Evolutionary conservation across 2,797 vertebrate genomes (phyloP).

Genomic region (Monodelphis domestica): DNA sequence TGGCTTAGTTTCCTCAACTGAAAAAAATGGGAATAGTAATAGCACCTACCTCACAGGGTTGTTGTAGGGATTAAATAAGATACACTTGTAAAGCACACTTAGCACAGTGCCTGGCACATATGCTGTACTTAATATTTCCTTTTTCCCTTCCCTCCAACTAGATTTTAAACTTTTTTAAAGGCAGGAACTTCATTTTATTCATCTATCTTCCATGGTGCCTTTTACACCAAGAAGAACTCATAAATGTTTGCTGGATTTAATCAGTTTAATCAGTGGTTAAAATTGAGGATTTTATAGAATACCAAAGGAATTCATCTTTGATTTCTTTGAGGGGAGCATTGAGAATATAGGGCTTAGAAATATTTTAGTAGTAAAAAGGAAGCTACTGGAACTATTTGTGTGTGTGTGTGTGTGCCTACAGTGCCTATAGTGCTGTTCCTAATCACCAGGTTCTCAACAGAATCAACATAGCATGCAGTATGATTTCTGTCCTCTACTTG

Average conservation of each 20-base stretch:
- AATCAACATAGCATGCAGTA: slow-evolving; percentile 5
- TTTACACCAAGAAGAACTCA: neutral
- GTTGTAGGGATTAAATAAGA: neutral
- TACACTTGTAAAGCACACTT: neutral
- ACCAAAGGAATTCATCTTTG: neutral
- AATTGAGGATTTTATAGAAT: slow-evolving; percentile 10
- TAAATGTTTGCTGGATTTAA: slow-evolving; percentile 34
- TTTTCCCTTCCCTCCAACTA: neutral
- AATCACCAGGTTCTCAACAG: slow-evolving; percentile 39
- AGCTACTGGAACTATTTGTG: neutral
- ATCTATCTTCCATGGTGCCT: neutral
- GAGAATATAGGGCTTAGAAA: slow-evolving; percentile 9
- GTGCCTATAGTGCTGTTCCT: neutral
- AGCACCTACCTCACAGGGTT: neutral
- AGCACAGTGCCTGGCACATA: neutral
- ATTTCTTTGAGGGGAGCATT: slow-evolving; percentile 1
- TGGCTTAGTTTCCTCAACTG: neutral
- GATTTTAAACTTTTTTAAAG: neutral
- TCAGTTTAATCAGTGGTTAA: neutral
- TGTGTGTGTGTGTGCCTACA: too few species aligned
- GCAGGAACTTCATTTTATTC: slow-evolving; percentile 16
- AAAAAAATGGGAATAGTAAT: neutral
- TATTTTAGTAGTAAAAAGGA: slow-evolving; percentile 12
- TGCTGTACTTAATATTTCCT: neutral
- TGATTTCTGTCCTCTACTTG: slow-evolving; percentile 15